Conservation (phyloP, 1,140 invertebrate genomes). For the Akabosia matsudoensis region DNA sequence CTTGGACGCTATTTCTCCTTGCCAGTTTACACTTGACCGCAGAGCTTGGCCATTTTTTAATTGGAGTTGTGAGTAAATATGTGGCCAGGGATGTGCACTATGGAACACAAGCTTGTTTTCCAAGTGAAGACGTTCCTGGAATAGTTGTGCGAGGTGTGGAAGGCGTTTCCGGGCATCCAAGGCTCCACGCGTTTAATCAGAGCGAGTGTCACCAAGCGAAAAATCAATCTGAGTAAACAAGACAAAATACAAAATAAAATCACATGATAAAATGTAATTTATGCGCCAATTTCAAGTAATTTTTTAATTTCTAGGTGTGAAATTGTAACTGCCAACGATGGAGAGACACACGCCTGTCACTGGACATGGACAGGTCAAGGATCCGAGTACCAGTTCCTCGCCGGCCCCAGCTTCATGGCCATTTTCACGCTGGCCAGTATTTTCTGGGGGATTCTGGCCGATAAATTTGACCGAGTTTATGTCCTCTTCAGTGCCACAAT, state of each 20-base stretch:
- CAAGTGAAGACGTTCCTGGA: conserved; percentile 47
- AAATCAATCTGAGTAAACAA: not conserved
- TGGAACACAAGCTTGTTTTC: conserved; percentile 79
- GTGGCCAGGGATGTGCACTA: conserved; percentile 80
- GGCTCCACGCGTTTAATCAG: not conserved
- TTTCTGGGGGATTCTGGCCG: conserved; percentile 77
- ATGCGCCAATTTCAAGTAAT: not conserved
- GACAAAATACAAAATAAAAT: no score
- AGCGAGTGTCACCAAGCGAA: not conserved
- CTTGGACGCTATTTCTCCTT: conserved; percentile 70
- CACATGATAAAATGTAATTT: not conserved
- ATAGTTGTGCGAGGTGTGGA: not conserved
- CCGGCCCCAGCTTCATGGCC: conserved; percentile 85
- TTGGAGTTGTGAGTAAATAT: conserved; percentile 79
- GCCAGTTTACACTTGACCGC: conserved; percentile 77
- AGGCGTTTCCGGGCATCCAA: not conserved
- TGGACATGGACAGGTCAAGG: conserved; percentile 90
- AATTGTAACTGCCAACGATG: not conserved
- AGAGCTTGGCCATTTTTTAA: conserved; percentile 80
- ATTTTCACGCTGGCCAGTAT: conserved; percentile 87
- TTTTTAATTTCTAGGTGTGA: conserved; percentile 1
- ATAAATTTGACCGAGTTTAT: conserved; percentile 67
- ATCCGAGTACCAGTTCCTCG: conserved; percentile 84
- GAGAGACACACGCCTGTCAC: conserved; percentile 63
- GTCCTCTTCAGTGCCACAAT: conserved; percentile 72